Conservation (phyloP, 2,113 vertebrate genomes). For the Menura novaehollandiae region DNA sequence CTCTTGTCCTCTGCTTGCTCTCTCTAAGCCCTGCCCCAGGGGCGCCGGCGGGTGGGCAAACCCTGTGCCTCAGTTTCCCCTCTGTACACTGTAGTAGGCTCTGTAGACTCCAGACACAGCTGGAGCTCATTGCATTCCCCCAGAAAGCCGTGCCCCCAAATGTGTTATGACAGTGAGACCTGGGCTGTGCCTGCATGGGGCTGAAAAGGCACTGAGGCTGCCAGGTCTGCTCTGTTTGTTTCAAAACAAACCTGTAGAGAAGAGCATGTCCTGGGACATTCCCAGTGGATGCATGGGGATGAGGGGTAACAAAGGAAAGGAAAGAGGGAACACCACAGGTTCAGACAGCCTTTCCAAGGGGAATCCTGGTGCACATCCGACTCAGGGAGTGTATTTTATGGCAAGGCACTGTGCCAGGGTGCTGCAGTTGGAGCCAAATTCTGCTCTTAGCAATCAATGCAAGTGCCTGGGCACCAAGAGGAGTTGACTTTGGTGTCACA, state of each 20-base stretch:
- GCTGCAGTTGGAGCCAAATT: not conserved
- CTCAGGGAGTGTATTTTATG: not conserved
- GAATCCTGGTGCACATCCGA: not conserved
- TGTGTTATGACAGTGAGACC: accelerated
- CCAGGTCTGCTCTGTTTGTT: not conserved
- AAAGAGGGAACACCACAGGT: not conserved
- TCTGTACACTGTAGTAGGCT: not conserved
- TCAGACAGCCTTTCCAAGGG: not conserved
- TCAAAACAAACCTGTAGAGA: not conserved
- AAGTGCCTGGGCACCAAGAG: not conserved
- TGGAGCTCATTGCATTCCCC: not conserved
- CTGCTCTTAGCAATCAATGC: not conserved
- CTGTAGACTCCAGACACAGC: not conserved
- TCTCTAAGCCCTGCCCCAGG: not conserved
- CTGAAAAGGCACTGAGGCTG: not conserved
- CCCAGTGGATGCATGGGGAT: accelerated
- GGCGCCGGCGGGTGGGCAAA: accelerated
- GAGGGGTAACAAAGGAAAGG: not conserved
- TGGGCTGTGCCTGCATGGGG: not conserved
- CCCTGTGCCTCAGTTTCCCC: not conserved
- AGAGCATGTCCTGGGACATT: not conserved
- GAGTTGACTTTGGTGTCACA: accelerated
- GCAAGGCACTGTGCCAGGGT: not conserved
- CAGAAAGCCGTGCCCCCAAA: accelerated
- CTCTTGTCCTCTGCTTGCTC: not conserved